Evolutionary conservation across 1,140 invertebrate species (phyloP).

Genomic region (Drosophila guanche): DNA sequence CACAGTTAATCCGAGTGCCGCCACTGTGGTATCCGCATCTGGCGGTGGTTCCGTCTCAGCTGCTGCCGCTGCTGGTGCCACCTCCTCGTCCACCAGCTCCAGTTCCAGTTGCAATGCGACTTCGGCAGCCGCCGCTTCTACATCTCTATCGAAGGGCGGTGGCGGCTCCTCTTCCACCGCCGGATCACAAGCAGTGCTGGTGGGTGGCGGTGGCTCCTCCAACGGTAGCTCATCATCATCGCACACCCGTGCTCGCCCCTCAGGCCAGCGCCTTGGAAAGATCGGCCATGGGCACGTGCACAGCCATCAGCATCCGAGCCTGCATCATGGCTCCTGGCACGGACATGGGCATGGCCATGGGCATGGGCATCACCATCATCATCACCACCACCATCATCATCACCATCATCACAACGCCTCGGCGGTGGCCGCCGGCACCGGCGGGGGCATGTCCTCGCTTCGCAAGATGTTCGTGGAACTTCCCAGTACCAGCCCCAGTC

Average conservation of each 20-base stretch:
- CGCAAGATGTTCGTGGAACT: slow-evolving; percentile 42
- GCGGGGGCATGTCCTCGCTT: slow-evolving; percentile 31
- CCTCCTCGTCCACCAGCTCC: not conserved
- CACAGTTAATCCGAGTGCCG: slow-evolving; percentile 86
- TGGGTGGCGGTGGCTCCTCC: not conserved
- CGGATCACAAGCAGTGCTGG: not conserved
- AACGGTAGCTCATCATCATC: slow-evolving; percentile 12
- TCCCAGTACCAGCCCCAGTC: slow-evolving; percentile 4
- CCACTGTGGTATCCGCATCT: slow-evolving; percentile 14
- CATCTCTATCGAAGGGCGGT: not conserved
- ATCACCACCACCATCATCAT: slow-evolving; percentile 52
- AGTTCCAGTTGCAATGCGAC: slow-evolving; percentile 1
- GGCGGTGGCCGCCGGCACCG: slow-evolving; percentile 51
- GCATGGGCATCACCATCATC: slow-evolving; percentile 54
- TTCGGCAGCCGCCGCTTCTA: slow-evolving; percentile 1
- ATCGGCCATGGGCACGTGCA: slow-evolving; percentile 68
- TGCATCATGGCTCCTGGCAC: slow-evolving; percentile 50
- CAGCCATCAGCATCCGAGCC: slow-evolving; percentile 72
- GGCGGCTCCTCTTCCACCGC: not conserved
- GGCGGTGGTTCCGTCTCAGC: slow-evolving; percentile 19
- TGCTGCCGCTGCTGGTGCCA: not conserved
- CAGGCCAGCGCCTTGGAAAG: slow-evolving; percentile 42
- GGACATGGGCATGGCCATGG: slow-evolving; percentile 17
- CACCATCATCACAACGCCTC: slow-evolving; percentile 44
- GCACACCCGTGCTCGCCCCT: slow-evolving; percentile 42